Conservation (phyloP, 1,140 invertebrate genomes). For the Holcopasites calliopsidis region DNA sequence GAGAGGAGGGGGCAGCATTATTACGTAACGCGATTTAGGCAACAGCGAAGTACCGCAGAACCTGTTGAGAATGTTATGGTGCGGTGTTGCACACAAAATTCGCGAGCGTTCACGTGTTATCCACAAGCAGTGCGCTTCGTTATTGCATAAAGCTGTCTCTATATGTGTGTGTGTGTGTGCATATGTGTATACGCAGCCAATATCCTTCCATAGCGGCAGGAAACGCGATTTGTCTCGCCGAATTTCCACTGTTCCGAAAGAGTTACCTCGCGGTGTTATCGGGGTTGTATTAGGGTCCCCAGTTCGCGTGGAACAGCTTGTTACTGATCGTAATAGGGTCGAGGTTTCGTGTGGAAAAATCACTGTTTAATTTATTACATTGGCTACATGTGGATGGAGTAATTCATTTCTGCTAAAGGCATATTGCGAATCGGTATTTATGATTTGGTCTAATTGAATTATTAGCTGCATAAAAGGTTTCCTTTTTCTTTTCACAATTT, state of each 20-base stretch:
- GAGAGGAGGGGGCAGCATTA: not conserved
- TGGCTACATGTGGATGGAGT: not conserved
- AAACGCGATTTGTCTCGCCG: conserved; percentile 36
- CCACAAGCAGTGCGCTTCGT: not conserved
- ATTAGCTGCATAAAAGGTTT: no score
- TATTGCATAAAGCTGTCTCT: conserved; percentile 12
- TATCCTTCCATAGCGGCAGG: conserved; percentile 7
- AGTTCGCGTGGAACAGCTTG: not conserved
- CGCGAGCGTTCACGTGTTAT: not conserved
- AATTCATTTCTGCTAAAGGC: no score
- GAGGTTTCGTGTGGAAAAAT: not conserved
- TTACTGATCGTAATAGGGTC: not conserved
- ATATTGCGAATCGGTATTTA: no score
- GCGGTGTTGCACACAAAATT: conserved; percentile 9
- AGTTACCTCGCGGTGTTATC: not conserved
- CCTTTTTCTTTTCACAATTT: no score
- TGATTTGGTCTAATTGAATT: no score
- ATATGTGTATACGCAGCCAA: not conserved
- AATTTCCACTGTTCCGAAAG: conserved; percentile 28
- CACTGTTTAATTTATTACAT: not conserved
- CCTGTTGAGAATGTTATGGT: conserved; percentile 25
- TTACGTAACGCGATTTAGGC: not conserved
- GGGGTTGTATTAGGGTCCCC: not conserved
- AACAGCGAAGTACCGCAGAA: not conserved
- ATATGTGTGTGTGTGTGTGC: no score